These are phyloP conservation scores for Zoanthus solanderi DNA, from an alignment of 92 coral and sea anemone genomes.

Conservation along the genomic window DNA sequence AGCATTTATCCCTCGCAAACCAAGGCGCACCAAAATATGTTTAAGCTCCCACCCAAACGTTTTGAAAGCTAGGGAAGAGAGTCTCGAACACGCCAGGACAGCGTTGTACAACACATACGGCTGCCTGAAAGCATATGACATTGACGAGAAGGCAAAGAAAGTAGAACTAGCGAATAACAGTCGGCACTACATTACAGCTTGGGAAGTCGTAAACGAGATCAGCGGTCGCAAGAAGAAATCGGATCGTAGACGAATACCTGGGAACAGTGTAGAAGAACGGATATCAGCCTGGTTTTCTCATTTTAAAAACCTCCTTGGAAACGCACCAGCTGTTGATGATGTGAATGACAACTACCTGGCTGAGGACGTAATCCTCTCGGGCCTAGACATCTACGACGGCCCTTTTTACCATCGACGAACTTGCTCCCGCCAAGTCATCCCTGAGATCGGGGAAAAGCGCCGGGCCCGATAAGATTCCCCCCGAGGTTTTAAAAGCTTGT, in stretches of 20 bases:
- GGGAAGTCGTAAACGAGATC: constrained; percentile 58
- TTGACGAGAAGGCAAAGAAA: constrained; percentile 39
- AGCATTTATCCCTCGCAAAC: constrained; percentile 34
- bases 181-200: constrained; percentile 36
- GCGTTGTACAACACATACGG: constrained; percentile 53
- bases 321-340: constrained; percentile 50
- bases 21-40: constrained; percentile 23
- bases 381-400: constrained; percentile 10
- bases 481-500: constrained; percentile 55
- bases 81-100: constrained; percentile 32
- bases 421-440: constrained; percentile 17
- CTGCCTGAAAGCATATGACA: constrained; percentile 38
- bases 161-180: constrained; percentile 46
- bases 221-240: constrained; percentile 51
- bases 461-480: constrained; percentile 53
- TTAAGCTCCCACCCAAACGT: constrained; percentile 4
- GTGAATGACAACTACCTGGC: constrained; percentile 31
- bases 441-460: constrained; percentile 35
- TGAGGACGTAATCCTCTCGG: constrained; percentile 41
- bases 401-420: constrained; percentile 47
- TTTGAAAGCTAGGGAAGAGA: constrained; percentile 16
- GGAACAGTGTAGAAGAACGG: constrained; percentile 58
- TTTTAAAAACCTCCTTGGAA: constrained; percentile 61
- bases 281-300: constrained; percentile 57
- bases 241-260: constrained; percentile 31